phyloP scores from a whole-genome alignment of 1,140 invertebrate genomes.

The Drosophila nasuta region DNA sequence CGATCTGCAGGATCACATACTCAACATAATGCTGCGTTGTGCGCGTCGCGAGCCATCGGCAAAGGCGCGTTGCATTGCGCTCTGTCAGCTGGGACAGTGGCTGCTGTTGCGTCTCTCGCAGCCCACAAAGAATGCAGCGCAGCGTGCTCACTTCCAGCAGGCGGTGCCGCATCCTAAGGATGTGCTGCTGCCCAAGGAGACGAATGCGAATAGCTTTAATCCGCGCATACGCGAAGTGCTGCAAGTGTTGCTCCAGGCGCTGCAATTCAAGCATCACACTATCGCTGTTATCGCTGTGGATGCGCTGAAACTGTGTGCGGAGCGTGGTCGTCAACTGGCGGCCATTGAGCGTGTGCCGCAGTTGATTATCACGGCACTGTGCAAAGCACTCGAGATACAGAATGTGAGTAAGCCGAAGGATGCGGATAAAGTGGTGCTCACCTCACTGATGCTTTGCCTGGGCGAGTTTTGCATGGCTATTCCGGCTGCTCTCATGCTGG shows the following conservation, averaged over 20 bases:
- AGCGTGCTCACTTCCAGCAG: constrained; percentile 65
- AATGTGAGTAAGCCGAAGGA: constrained; percentile 85
- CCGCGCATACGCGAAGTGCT: constrained; percentile 92
- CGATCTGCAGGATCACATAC: constrained; percentile 92
- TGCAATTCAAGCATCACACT: constrained; percentile 87
- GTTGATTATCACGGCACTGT: constrained; percentile 79
- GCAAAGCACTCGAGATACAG: constrained; percentile 82
- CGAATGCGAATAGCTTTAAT: constrained; percentile 84
- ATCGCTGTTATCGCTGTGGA: constrained; percentile 83
- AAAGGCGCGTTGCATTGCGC: constrained; percentile 94
- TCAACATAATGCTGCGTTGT: constrained; percentile 93
- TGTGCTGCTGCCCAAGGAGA: constrained; percentile 57
- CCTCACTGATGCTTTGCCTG: constrained; percentile 94
- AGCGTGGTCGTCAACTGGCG: constrained; percentile 73
- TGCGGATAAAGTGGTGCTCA: constrained; percentile 90
- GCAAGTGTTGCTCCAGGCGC: constrained; percentile 93
- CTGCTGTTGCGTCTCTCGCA: constrained; percentile 91
- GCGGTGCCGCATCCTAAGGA: constrained; percentile 76
- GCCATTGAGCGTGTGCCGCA: constrained; percentile 78
- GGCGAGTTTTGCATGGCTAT: constrained; percentile 95
- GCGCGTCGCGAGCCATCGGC: constrained; percentile 95
- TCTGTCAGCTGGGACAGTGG: constrained; percentile 95
- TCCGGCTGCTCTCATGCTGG: constrained; percentile 66
- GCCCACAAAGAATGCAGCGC: constrained; percentile 61
- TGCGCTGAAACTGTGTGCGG: constrained; percentile 77